Evolutionary conservation across 2,888 invertebrate species (phyloP), one percentile per base, ranked within the genome.

Genomic region (Mamestra brassicae): DNA sequence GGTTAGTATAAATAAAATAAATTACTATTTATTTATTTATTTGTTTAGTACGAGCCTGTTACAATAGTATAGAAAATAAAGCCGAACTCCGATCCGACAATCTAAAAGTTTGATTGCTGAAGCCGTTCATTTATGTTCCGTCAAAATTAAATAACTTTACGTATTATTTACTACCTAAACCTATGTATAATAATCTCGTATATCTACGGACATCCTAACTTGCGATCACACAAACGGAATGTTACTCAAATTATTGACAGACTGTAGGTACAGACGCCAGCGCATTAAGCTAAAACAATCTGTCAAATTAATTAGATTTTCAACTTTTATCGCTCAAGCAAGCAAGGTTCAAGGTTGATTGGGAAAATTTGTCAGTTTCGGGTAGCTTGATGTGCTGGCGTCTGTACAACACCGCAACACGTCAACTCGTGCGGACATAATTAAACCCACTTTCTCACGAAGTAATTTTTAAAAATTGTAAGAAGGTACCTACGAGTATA

Each of bases 11-110:
- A 64, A 74, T 71, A 77, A 77, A 83, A 69, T 64, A 80, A 80
- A 77, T 69, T 10, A 63, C 58, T 62, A 81, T 81, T 84, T 79
- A 67, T 50, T 74, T 72, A 79, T 79, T 65, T 79, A 67, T 50
- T 74, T 74, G 42, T 80, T 72, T 70, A 57, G 63, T 72, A 62
- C 55, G 10, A 60, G 69, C 26, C 42, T 62, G 71, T 72, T 66
- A 66, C 71, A 75, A 66, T n/a, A 15, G 42, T 73, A 38, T 45
- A 42, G 26, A 76, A 76, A 71, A 68, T 55, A 57, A 76, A 69
- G 4, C n/a, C 36, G 3, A 36, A 70, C 47, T 67, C 17, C 11
- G 38, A 74, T 38, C 26, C 26, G 5, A 13, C 52, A 79, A 58
- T 58, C 79, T 61, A 65, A 65, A 77, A 78, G 60, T 77, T 78